Evolutionary conservation across 2,113 vertebrate genomes (phyloP), one percentile per base, ranked within the genome.

Genomic region (Muntiacus muntjak): DNA sequence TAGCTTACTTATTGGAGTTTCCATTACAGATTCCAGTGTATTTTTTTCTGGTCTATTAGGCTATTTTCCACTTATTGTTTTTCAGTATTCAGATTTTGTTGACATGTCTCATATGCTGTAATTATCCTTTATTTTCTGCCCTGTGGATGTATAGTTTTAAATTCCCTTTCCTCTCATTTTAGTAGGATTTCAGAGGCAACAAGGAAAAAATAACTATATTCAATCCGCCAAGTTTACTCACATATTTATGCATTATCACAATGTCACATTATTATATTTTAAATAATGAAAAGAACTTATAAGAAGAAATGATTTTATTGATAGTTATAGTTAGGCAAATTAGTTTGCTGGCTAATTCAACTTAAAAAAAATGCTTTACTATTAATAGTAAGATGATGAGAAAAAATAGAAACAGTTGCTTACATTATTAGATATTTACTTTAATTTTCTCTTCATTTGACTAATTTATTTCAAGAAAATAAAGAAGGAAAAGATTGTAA

Each of bases 81-180:
- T 91, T 86, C 85, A 96, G 50, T 43, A 83, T 94, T 89, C 88
- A 71, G 36, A 91, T 92, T 94, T 95, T 86, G 33, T 83, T 90
- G 74, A 94, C 5, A 43, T 94, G 40, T 78, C 7, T 91, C 55
- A 87, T 71, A 71, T 87, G 50, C 40, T 92, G 2, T 67, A 87
- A 94, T 89, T 40, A 94, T 87, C 94, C 36, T 47, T 71, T 84
- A n/a, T 52, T 91, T 91, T 81, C 43, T 62, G 45, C 50, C 23
- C 16, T 78, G 33, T 87, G 11, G 1, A 87, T 82, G 92, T 92
- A 58, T 82, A 45, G 21, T 71, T 92, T 96, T 89, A 76, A 82
- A 89, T 52, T 89, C 21, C 7, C 43, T 92, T 96, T 82, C 40
- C 11, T 86, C 28, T 94, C 26, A 60, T 96, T 84, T 96, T 91